Evolutionary conservation across 1,140 invertebrate species (phyloP).

Genomic region (Temnothorax curvispinosus): DNA sequence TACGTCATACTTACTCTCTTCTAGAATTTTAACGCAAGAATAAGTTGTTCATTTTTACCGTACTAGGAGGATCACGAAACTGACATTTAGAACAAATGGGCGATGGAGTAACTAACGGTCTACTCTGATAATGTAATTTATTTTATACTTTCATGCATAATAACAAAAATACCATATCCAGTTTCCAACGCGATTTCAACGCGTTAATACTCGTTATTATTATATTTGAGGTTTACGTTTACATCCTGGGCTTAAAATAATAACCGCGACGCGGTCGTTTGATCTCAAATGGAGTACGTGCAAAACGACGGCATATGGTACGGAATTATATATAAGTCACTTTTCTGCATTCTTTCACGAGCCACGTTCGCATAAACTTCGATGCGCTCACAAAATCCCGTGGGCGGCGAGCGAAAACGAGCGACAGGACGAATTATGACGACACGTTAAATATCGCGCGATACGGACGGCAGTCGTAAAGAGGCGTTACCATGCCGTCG

Average conservation of each 20-base stretch:
- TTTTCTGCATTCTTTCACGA: constrained; percentile 22
- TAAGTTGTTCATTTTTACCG: neutral
- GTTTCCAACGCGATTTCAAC: neutral
- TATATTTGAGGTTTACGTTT: neutral
- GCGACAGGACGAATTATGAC: constrained; percentile 45
- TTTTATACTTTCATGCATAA: neutral
- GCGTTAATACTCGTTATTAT: neutral
- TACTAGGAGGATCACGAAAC: neutral
- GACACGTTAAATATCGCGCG: constrained; percentile 37
- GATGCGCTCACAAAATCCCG: constrained; percentile 18
- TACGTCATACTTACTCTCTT: constrained; percentile 12
- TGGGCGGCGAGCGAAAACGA: constrained; percentile 18
- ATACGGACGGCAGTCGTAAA: constrained; percentile 43
- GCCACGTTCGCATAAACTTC: neutral
- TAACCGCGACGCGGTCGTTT: neutral
- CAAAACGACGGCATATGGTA: neutral
- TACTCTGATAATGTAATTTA: neutral
- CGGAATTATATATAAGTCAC: neutral
- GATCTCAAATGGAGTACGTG: constrained; percentile 1
- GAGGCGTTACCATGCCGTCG: constrained; percentile 53
- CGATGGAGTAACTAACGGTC: neutral
- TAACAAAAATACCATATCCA: neutral
- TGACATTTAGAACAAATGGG: neutral
- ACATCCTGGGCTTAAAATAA: neutral
- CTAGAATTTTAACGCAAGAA: constrained; percentile 31